phyloP scores from a whole-genome alignment of 2,113 vertebrate genomes.

The Proteles cristata region DNA sequence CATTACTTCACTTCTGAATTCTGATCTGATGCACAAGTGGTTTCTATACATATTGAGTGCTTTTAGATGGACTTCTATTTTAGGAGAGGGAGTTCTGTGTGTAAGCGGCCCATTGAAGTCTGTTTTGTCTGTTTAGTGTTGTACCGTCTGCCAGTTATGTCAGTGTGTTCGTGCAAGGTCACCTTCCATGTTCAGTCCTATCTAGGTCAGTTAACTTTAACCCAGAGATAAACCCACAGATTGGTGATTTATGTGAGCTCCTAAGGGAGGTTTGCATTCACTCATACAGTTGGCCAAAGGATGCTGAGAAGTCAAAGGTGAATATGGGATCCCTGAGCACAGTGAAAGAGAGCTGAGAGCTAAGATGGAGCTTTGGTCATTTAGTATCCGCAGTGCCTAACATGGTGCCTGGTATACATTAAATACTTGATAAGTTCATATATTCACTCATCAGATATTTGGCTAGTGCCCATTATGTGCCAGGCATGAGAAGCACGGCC shows the following conservation, averaged over 20 bases:
- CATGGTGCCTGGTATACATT: not conserved
- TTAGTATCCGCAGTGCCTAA: not conserved
- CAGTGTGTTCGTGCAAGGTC: not conserved
- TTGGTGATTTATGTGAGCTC: not conserved
- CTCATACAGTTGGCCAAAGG: not conserved
- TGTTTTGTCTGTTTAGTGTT: conserved; percentile 46
- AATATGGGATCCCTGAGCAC: not conserved
- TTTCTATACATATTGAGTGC: not conserved
- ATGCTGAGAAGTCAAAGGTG: not conserved
- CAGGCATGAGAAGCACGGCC: not conserved
- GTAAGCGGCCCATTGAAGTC: not conserved
- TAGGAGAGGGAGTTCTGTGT: not conserved
- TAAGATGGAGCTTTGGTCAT: not conserved
- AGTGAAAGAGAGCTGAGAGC: not conserved
- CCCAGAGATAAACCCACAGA: not conserved
- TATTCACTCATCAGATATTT: not conserved
- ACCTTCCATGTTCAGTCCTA: not conserved
- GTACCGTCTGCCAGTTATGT: not conserved
- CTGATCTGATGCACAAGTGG: not conserved
- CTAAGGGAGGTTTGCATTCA: not conserved
- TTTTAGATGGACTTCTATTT: conserved; percentile 31
- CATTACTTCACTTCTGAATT: conserved; percentile 38
- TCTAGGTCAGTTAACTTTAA: conserved; percentile 22
- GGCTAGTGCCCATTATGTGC: not conserved
- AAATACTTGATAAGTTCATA: not conserved